Base-by-base conservation (phyloP, 1,140 invertebrate species). In the Hylaeus anthracinus region DNA sequence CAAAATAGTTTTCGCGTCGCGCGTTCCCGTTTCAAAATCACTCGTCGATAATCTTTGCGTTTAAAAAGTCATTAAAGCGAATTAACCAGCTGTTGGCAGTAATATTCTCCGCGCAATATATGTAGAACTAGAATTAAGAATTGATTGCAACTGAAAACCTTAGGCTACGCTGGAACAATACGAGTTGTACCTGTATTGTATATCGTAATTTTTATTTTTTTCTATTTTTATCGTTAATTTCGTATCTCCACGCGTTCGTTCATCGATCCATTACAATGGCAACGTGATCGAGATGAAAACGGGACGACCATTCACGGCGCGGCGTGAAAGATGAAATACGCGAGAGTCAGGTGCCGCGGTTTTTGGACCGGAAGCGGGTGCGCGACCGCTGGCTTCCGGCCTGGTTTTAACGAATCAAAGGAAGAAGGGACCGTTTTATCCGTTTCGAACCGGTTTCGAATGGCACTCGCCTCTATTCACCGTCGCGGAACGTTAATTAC, bases 391-490 rank as follows among this genome's bases (percentile, higher is more conserved):
- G 64, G 70, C 73, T 85, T 87, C 86, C 86, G 86, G 83, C 65
- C 82, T 82, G 83, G 63, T 88, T 88, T 26, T 85, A 51, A 63
- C 70, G 76, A 88, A 73, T 88, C 86, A 87, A 88, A 87, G 83
- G 86, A 72, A 79, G 72, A 87, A 61, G 74, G 79, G 56, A 63
- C 45, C 78, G 61, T 79, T 81, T 61, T 63, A 78, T 85, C 74
- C 61, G 64, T 72, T 58, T 56, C 65, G 66, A 73, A 77, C 60
- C 67, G 70, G 43, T 65, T 73, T 53, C 65, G 71, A 71, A 80
- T 60, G 45, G 66, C 60, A 15, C 63, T 10, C 9, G 9, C 53
- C 43, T 48, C 69, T 10, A 71, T 86, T 84, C 71, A 72, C 55
- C 63, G 26, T 53, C 64, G 73, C 56, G 76, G 48, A 71, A 73